Base-by-base conservation (phyloP, 2,888 invertebrate species). In the Saturnia japonica region DNA sequence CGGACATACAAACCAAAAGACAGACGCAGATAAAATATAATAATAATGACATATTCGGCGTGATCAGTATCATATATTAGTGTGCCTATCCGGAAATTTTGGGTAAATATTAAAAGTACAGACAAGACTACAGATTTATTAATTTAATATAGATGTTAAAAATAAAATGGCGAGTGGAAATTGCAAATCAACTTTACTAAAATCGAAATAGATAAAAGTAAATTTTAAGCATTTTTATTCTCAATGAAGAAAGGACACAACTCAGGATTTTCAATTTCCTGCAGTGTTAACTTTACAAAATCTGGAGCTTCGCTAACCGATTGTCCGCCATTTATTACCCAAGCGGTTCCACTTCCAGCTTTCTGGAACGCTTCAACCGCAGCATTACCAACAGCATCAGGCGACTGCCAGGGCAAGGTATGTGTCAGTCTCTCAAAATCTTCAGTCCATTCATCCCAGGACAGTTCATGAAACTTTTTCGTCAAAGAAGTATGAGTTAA, bases 361-460 rank as follows among this genome's bases (percentile, higher is more conserved):
- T 70, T 70, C 22, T 70, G 60, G n/a, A 76, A 79, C 1, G 75
- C 67, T 6, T 77, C 72, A 1, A 77, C 69, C 1, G 70, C 72
- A 62, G 76, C 78, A 16, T 74, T 42, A 0, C 75, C 82, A 1
- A 80, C 77, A 0, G 69, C 76, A 43, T 78, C 80, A 0, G 72
- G 69, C 1, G 72, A 70, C 57, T 85, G 83, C 74, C 78, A 76
- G 7, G 22, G 54, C 6, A 54, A 54, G 11, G 0, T 1, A 22
- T 22, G 22, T 11, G 8, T 54, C n/a, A 42, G 9, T 70, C 16
- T 66, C 0, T 64, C 34, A n/a, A 19, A 51, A 74, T 57, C 60
- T 28, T 68, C 45, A 19, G 40, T 6, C 60, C 43, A 40, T 42
- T 70, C 70, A 7, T 68, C 68, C 34, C 67, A 16, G 16, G 43